Evolutionary conservation across 35 echinoderm and acorn worm species (phyloP).

Genomic region (Diadema setosum): DNA sequence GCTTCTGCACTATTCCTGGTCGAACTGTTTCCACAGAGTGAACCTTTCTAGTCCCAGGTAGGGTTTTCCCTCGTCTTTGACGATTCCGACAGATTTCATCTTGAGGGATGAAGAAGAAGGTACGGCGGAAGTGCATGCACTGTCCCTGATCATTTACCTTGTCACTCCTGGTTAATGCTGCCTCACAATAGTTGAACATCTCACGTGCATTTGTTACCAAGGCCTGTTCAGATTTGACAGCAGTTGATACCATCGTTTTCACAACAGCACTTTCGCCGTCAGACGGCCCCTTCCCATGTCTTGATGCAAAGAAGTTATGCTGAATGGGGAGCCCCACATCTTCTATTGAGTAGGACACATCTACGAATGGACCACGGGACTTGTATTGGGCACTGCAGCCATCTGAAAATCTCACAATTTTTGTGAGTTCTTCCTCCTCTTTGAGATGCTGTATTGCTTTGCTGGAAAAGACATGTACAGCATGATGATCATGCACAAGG

Average conservation of each 20-base stretch:
- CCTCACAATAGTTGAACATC: neutral
- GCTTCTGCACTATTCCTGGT: too few species aligned
- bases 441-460: too few species aligned
- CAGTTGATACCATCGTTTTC: constrained; percentile 30
- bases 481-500: too few species aligned
- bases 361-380: too few species aligned
- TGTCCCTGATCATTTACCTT: too few species aligned
- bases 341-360: too few species aligned
- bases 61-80: neutral
- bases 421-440: too few species aligned
- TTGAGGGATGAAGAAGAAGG: neutral
- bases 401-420: too few species aligned
- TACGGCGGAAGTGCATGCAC: neutral
- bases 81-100: neutral
- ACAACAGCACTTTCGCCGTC: constrained; percentile 51
- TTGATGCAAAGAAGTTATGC: constrained; percentile 48
- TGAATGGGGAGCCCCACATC: constrained; percentile 14
- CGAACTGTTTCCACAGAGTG: too few species aligned
- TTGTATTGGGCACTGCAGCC: too few species aligned
- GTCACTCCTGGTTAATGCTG: neutral
- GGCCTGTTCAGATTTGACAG: neutral
- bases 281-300: constrained; percentile 50
- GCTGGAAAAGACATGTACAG: too few species aligned
- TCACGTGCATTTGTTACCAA: neutral
- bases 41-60: too few species aligned